Base-by-base conservation (phyloP, 2,888 invertebrate genomes). In the Temnothorax unifasciatus region DNA sequence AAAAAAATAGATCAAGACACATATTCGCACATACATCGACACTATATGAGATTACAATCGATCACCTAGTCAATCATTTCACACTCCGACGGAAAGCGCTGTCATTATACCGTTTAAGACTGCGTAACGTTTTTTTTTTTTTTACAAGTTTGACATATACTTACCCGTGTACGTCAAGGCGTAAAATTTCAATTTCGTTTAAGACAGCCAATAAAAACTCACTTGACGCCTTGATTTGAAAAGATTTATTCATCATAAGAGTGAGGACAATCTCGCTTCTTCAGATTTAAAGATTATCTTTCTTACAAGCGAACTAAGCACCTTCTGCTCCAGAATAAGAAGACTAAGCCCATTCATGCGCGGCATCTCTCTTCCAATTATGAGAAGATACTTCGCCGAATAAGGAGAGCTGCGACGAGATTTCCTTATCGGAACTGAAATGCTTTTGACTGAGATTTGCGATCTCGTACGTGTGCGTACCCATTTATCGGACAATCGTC, bases 401-500 rank as follows among this genome's bases (percentile, higher is more conserved):
- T 64, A 76, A 76, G 64, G 38, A 52, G 13, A 50, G 18, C 63
- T 38, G 9, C 41, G 9, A 66, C 15, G n/a, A 41, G 52, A 54
- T 77, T 57, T 44, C 54, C 54, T 71, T 61, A 47, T 81, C 50
- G 59, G 59, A 44, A 6, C 21, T 54, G 18, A 69, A 59, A 47
- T 21, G 47, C 18, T 81, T 69, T 59, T 13, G 79, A 61, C 21
- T 63, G 11, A 75, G 50, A 47, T 79, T 69, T 34, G 59, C 66
- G 21, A 69, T 69, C 69, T 34, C n/a, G 34, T 41, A 44, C 18
- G n/a, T 34, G 8, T 29, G 8, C 9, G 21, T 34, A 50, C n/a
- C 18, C 21, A 47, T 68, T 79, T 59, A 68, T 57, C 68, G 75
- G 38, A 63, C 52, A 76, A 82, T 82, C 50, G 29, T 82, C 75